Conservation (phyloP, 2,797 vertebrate genomes). For the Helarctos malayanus region DNA sequence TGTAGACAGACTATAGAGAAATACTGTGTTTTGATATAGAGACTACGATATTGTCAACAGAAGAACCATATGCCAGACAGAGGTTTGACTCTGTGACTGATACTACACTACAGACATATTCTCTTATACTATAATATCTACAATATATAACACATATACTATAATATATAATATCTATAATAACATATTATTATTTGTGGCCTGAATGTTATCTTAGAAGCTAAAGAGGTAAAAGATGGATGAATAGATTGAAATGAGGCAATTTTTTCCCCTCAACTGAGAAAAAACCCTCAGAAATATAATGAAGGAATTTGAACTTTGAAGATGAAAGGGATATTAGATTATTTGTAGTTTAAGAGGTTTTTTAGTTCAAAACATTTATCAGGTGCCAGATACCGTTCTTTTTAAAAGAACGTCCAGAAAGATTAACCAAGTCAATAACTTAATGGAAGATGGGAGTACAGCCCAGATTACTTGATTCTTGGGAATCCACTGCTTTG, state of each 20-base stretch:
- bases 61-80: neutral
- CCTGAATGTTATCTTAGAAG: neutral
- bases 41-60: neutral
- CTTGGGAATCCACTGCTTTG: neutral
- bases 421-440: neutral
- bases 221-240: neutral
- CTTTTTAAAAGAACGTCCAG: neutral
- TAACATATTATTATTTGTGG: neutral
- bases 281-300: neutral
- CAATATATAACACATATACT: no score
- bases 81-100: neutral
- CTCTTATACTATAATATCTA: neutral
- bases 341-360: neutral
- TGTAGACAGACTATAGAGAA: neutral
- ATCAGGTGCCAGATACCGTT: neutral
- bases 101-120: neutral
- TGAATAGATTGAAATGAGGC: neutral
- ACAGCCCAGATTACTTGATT: neutral
- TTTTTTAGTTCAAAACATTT: slow-evolving; percentile 36
- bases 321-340: neutral
- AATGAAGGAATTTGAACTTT: slow-evolving; percentile 7
- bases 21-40: neutral
- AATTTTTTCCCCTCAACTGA: neutral
- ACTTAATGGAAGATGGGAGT: neutral
- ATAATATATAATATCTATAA: neutral